Base-by-base conservation (phyloP, 2,888 invertebrate species). In the Drosophila quinaria region DNA sequence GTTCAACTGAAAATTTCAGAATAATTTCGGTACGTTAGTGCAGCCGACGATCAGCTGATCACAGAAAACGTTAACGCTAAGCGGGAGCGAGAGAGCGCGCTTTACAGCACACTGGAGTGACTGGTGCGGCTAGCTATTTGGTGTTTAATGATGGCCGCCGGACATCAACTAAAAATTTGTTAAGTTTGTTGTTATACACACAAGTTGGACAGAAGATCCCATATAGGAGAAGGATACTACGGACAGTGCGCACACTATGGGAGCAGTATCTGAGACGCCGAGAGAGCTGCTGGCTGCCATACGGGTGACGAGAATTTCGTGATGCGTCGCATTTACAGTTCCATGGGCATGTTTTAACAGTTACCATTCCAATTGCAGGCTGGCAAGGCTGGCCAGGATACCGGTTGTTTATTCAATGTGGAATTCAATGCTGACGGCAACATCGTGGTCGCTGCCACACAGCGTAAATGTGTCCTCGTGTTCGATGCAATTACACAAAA, bases 341-440 rank as follows among this genome's bases (percentile, higher is more conserved):
- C 95, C 13, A 94, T 96, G 92, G 94, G 94, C 75, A 95, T 95
- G 1, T 94, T 95, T n/a, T 74, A 94, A 94, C 54, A 94, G 94
- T 22, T 96, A 96, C 95, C 86, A 87, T 69, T 73, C 81, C 54
- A 95, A 95, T 87, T 90, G 91, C 54, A 69, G 61, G 6, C 73
- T 5, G 61, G 74, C 22, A 68, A 37, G 11, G 80, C 80, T 3
- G 75, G 74, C 13, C 77, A 77, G 13, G 70, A 75, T 9, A 88
- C 90, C 42, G 97, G 97, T 50, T 97, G 96, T 35, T 95, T 98
- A 46, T 98, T 97, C 92, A 97, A 97, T 93, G 94, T 97, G 91
- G 97, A 98, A 92, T 98, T 97, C 92, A 97, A 97, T 62, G 96
- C 96, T 72, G 96, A 97, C 93, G 97, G 97, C 70, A 96, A 96